These are phyloP conservation scores for Myathropa florea DNA, from an alignment of 2,888 invertebrate genomes.

Conservation along the genomic window DNA sequence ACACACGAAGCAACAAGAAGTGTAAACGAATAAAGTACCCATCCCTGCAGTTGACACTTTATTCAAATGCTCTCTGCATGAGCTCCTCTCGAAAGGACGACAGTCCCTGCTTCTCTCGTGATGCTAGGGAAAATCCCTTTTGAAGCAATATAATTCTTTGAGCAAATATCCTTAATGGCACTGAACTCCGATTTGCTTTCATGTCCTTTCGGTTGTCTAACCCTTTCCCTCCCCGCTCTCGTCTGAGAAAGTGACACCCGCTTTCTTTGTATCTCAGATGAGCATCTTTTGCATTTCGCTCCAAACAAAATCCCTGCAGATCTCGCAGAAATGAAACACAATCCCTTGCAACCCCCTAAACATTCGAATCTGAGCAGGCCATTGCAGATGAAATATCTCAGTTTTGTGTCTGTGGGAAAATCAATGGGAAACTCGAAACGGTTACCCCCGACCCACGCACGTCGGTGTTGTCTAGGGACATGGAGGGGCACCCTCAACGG, in stretches of 20 bases:
- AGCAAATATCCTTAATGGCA: constrained; percentile 58
- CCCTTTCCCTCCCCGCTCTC: not conserved
- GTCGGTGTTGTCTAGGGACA: constrained; percentile 6
- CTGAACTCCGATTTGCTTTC: constrained; percentile 45
- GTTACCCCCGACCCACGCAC: not conserved
- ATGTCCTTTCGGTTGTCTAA: constrained; percentile 51
- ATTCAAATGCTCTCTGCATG: not conserved
- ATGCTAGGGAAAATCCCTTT: constrained; percentile 20
- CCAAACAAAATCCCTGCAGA: too few species aligned
- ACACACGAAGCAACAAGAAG: not conserved
- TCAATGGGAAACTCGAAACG: not conserved
- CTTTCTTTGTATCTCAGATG: not conserved
- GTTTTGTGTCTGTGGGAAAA: too few species aligned
- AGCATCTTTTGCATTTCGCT: not conserved
- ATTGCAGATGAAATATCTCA: too few species aligned
- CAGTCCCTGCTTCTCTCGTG: not conserved
- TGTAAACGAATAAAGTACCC: not conserved
- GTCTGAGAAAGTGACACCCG: not conserved
- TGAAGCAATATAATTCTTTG: constrained; percentile 39
- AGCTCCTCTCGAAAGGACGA: too few species aligned
- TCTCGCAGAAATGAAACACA: too few species aligned
- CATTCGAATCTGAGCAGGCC: too few species aligned
- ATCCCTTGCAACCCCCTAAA: too few species aligned
- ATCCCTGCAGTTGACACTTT: not conserved
- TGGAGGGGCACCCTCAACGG: constrained; percentile 6